A percentile compares a stretch with the other conserved stretches of the same genome.
These are phyloP conservation scores for Heterochromis multidens DNA, from an alignment of 2,113 vertebrate genomes.

Conservation along the genomic window DNA sequence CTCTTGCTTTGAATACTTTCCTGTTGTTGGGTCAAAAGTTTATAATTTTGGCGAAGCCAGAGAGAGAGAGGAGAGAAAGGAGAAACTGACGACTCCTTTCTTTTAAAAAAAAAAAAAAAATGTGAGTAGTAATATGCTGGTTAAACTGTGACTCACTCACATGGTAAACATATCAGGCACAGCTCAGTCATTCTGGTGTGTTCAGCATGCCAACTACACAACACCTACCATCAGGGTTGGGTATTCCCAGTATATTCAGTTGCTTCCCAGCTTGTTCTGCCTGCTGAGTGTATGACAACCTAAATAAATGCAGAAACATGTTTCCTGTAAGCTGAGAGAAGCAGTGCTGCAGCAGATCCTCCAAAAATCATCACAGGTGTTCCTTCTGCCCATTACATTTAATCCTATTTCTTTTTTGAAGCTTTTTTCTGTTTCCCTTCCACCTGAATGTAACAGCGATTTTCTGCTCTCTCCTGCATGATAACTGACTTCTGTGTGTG, in stretches of 20 bases:
- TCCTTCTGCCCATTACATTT: neutral
- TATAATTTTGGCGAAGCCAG: no score
- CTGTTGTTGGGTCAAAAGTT: no score
- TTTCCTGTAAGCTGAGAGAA: no score
- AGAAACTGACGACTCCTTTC: neutral
- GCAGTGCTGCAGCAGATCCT: no score
- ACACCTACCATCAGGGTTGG: neutral
- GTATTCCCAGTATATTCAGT: neutral
- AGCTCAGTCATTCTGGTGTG: no score
- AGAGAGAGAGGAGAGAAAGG: neutral
- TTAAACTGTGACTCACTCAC: neutral
- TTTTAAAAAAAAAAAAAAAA: no score
- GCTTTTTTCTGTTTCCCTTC: neutral
- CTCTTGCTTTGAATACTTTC: no score
- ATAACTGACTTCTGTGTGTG: neutral
- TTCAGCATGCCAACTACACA: accelerated
- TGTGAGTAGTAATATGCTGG: neutral
- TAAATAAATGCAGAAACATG: no score
- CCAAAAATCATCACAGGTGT: no score
- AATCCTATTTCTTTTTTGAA: neutral
- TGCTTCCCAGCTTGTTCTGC: neutral
- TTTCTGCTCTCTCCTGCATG: conserved; percentile 18
- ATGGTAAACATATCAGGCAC: neutral
- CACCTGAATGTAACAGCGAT: neutral
- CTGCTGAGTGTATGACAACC: no score